Evolutionary conservation across 2,888 invertebrate genomes (phyloP), one percentile per base, ranked within the genome.

Genomic region (Lasioglossum zephyrum): DNA sequence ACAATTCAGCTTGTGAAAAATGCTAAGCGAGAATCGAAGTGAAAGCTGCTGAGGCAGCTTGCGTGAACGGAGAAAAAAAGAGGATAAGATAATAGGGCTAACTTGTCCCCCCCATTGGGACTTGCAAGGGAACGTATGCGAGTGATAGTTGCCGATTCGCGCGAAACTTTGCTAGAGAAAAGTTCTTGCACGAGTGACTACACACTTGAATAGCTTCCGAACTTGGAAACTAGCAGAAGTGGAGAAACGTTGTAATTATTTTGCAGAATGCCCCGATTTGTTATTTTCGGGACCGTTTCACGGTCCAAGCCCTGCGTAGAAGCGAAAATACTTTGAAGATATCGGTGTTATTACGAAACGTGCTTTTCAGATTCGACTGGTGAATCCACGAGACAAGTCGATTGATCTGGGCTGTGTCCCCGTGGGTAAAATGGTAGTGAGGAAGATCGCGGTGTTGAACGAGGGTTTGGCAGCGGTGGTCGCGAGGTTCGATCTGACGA

Each of bases 401-500:
- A 88, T 96, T 49, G 93, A 95, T 89, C 93, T 96, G 41, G 95
- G 95, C 5, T 91, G 85, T 49, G 66, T 93, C 1, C 77, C 92
- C 36, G 95, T 96, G 0, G 96, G 96, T 0, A 95, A 96, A 84
- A 95, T 95, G 63, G 95, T 95, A 26, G 94, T 95, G 26, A 96
- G 96, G 78, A 95, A 95, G 79, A 95, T 97, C 77, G 95, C 96
- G 85, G 96, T 97, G n/a, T 95, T 96, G 91, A 97, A 97, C 90
- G 95, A 96, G 81, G 96, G 96, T 81, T 95, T 96, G 90, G 96
- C 96, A 66, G 91, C 96, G 3, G 95, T 97, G n/a, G 95, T 96
- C n/a, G 95, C 96, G 0, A 94, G 92, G 74, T 96, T 96, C 84
- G 95, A 96, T 91, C 95, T 96, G 74, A 95, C 95, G 84, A 95